phyloP scores from a whole-genome alignment of 2,113 vertebrate genomes.

The Grammatotria lemairii region DNA sequence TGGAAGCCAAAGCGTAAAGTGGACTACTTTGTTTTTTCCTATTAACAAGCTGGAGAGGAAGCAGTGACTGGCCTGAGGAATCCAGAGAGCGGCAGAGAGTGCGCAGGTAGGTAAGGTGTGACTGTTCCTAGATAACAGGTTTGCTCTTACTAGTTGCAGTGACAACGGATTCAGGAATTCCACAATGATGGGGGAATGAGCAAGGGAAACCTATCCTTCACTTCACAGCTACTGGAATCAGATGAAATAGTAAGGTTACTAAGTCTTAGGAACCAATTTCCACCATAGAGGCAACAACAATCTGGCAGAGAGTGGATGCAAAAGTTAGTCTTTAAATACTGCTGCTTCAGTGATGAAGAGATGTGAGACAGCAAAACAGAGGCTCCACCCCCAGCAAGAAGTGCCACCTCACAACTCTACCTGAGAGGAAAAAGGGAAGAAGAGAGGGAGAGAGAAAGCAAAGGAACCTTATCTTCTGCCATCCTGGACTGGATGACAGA shows the following conservation, averaged over 20 bases:
- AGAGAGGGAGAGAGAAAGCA: background rate
- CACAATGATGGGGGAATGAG: background rate
- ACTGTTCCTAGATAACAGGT: background rate
- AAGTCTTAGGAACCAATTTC: background rate
- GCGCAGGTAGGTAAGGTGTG: background rate
- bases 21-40: background rate
- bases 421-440: background rate
- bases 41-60: background rate
- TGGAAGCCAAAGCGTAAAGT: background rate
- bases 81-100: background rate
- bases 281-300: background rate
- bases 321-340: background rate
- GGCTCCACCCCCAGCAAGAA: background rate
- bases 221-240: background rate
- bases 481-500: background rate
- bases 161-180: background rate
- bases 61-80: background rate
- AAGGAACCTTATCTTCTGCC: background rate
- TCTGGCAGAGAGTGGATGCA: background rate
- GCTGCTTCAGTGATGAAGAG: background rate
- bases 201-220: background rate
- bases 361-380: background rate
- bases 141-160: background rate
- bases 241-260: background rate
- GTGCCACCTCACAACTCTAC: background rate